phyloP scores from a whole-genome alignment of 30 jellyfish, hydroid and myxozoan species.

The Aurelia sp. region DNA sequence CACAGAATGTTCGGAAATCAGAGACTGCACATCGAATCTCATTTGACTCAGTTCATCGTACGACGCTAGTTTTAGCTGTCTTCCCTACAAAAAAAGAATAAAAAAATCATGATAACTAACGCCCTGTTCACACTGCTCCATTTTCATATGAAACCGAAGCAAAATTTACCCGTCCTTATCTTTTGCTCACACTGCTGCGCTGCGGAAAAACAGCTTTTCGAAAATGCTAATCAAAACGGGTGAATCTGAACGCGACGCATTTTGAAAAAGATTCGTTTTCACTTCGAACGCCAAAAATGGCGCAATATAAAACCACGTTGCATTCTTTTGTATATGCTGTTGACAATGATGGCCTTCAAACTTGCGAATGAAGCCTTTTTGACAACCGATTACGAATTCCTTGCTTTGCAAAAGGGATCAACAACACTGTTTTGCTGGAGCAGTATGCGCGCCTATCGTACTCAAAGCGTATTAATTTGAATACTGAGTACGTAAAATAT shows the following conservation, averaged over 20 bases:
- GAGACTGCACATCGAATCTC: slow-evolving; percentile 59
- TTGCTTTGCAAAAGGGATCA: too few relatives aligned
- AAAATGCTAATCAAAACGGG: not conserved
- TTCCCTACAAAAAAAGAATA: slow-evolving; percentile 28
- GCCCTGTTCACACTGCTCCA: not conserved
- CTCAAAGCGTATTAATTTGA: too few relatives aligned
- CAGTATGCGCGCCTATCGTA: too few relatives aligned
- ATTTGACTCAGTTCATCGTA: slow-evolving; percentile 46
- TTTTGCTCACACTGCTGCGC: not conserved
- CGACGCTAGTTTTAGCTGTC: slow-evolving; percentile 48
- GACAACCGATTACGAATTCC: too few relatives aligned
- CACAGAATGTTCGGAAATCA: slow-evolving; percentile 43
- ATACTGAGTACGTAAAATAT: too few relatives aligned
- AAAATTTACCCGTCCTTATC: not conserved
- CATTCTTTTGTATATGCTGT: too few relatives aligned
- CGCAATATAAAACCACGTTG: too few relatives aligned
- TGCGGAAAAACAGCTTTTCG: not conserved
- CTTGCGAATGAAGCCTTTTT: too few relatives aligned
- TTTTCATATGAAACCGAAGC: not conserved
- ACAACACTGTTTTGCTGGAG: too few relatives aligned
- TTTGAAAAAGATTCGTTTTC: too few relatives aligned
- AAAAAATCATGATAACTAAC: not conserved
- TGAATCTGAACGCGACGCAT: not conserved
- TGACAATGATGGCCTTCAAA: too few relatives aligned
- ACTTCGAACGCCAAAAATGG: not conserved